Evolutionary conservation across 2,888 invertebrate species (phyloP).

Genomic region (Nymphalis polychloros): DNA sequence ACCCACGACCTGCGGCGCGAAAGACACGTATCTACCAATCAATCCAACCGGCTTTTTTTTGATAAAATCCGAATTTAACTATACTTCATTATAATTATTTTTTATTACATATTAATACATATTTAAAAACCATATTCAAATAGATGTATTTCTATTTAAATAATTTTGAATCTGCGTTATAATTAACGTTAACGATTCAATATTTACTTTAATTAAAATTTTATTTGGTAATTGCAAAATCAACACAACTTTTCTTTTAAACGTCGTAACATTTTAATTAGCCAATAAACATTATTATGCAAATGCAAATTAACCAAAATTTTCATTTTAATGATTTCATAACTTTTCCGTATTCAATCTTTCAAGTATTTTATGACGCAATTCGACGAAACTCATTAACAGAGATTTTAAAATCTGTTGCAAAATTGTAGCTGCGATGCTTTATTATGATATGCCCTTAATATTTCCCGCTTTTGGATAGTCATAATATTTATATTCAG

Average conservation of each 20-base stretch:
- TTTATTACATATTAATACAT: too few species aligned
- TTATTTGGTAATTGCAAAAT: neutral
- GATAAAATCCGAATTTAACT: too few species aligned
- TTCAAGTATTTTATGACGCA: constrained; percentile 18
- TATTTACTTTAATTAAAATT: too few species aligned
- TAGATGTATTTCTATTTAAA: too few species aligned
- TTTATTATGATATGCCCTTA: constrained; percentile 1
- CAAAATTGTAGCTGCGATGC: constrained; percentile 13
- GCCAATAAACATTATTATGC: constrained; percentile 1
- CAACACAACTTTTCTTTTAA: neutral
- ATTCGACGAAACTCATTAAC: constrained; percentile 20
- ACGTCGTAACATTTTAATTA: neutral
- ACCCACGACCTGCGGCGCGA: too few species aligned
- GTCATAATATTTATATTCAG: neutral
- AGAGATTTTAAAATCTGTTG: constrained; percentile 13
- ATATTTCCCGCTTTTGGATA: constrained; percentile 5
- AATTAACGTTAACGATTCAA: too few species aligned
- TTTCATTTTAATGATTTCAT: constrained; percentile 7
- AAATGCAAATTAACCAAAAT: constrained; percentile 2
- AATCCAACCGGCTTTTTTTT: too few species aligned
- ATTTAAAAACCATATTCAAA: too few species aligned
- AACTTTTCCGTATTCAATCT: constrained; percentile 12
- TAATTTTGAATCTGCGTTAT: too few species aligned
- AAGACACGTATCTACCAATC: too few species aligned
- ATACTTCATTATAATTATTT: too few species aligned